Base-by-base conservation (phyloP, 2,797 vertebrate species). In the Diceros bicornis region DNA sequence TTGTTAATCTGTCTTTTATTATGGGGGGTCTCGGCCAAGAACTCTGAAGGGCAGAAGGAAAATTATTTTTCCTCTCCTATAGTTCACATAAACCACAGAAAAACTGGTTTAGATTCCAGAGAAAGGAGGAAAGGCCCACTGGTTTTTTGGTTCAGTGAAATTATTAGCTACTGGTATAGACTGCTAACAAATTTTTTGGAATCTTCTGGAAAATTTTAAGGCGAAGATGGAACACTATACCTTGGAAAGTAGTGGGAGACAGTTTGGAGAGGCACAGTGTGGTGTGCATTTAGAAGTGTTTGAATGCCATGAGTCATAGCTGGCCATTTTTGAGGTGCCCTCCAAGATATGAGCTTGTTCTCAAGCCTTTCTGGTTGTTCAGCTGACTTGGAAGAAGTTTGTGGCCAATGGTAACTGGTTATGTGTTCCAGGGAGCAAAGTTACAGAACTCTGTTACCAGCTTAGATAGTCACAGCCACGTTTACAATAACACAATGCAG, bases 81-180 rank as follows among this genome's bases (percentile, higher is more conserved):
- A 52, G n/a, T 62, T 83, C 55, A 29, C 29, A 50, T 92, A 74
- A 78, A 82, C 32, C 47, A 74, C 11, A 91, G 86, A 10, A 64
- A 59, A 41, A 68, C 2, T 57, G 29, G 64, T 92, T 66, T 64
- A 84, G 34, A 75, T 88, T 74, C 59, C 72, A 17, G 29, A 88
- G 41, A 23, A 69, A 29, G 44, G n/a, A 61, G 61, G 88, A 91
- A 88, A 79, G 34, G 3, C 18, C 25, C 66, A 62, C 47, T 77
- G 47, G 21, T 82, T 88, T 92, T 82, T 94, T 84, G 37, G 83
- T 50, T 62, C 44, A 97, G 85, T 75, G 13, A 79, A 72, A 88
- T 85, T 75, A 91, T 91, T 84, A 85, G 69, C 29, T 82, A 74
- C 29, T 61, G 44, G 25, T 57, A 62, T 52, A 77, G 47, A 89